Evolutionary conservation across 2,888 invertebrate genomes (phyloP), one percentile per base, ranked within the genome.

Genomic region (Pristionchus mayeri): DNA sequence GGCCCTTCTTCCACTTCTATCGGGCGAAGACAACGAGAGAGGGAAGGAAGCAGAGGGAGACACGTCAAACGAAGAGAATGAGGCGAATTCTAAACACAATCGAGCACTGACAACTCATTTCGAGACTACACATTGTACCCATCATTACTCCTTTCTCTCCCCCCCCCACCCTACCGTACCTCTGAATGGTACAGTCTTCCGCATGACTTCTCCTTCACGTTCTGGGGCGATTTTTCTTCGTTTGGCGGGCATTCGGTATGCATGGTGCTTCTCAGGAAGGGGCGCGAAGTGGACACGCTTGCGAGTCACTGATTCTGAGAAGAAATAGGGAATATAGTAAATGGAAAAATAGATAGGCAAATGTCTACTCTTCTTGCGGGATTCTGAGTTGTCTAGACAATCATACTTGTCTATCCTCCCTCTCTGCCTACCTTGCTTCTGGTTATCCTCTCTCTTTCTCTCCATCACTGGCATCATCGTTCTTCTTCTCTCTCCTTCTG

Each of bases 261-360:
- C 76, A 18, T 78, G 76, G 50, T 78, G 76, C 50, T 78, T 78
- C 50, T 24, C 50, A 6, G 76, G 76, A 6, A 78, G 76, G 9
- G 76, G 30, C 21, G 76, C 76, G 76, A 78, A 78, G 50, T 40
- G 48, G 6, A 78, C 76, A 6, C 50, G 76, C 76, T 78, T 78
- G 40, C 71, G 71, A 34, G 21, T 24, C 0, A 27, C 21, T 11
- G 37, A 21, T 37, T 34, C 63, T 63, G 34, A 63, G 21, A 21
- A 27, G 34, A 34, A 34, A 30, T 34, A 4, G n/a, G n/a, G 11
- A 18, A 13, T 54, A 54, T 21, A 21, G 54, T 54, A 54, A n/a
- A n/a, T n/a, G n/a, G n/a, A n/a, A n/a, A n/a, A n/a, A n/a, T n/a
- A n/a, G n/a, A n/a, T n/a, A n/a, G n/a, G n/a, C n/a, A n/a, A n/a